Conservation (phyloP, 2,888 invertebrate species). For the Stenodema calcarata region DNA sequence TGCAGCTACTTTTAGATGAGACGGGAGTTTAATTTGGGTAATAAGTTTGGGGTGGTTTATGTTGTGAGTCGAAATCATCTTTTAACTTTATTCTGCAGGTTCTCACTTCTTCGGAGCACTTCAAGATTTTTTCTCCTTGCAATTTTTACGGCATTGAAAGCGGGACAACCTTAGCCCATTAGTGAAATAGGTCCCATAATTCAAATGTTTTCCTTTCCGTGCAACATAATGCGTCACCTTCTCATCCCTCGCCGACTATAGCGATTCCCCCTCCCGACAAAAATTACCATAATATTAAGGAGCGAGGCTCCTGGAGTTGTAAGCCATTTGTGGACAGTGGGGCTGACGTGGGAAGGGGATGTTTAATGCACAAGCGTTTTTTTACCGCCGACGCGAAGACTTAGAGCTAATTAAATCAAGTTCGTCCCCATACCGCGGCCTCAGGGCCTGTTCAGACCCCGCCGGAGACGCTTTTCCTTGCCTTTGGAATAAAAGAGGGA, state of each 20-base stretch:
- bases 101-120: not conserved
- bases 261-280: not conserved
- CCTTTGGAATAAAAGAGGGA: constrained; percentile 30
- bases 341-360: not conserved
- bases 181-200: constrained; percentile 38
- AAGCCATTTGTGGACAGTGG: constrained; percentile 38
- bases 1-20: not conserved
- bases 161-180: constrained; percentile 10
- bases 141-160: constrained; percentile 11
- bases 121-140: not conserved
- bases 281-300: constrained; percentile 48
- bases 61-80: not conserved
- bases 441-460: too few species aligned
- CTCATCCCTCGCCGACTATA: not conserved
- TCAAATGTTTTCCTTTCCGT: constrained; percentile 12
- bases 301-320: constrained; percentile 38
- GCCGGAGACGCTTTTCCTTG: not conserved
- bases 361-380: constrained; percentile 45
- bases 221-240: constrained; percentile 43
- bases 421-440: not conserved
- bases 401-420: constrained; percentile 47
- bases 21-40: not conserved
- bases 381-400: constrained; percentile 42
- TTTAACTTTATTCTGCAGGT: not conserved
- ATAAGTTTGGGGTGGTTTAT: not conserved